Conservation (phyloP, 2,797 vertebrate genomes). For the Phoeniculus purpureus region DNA sequence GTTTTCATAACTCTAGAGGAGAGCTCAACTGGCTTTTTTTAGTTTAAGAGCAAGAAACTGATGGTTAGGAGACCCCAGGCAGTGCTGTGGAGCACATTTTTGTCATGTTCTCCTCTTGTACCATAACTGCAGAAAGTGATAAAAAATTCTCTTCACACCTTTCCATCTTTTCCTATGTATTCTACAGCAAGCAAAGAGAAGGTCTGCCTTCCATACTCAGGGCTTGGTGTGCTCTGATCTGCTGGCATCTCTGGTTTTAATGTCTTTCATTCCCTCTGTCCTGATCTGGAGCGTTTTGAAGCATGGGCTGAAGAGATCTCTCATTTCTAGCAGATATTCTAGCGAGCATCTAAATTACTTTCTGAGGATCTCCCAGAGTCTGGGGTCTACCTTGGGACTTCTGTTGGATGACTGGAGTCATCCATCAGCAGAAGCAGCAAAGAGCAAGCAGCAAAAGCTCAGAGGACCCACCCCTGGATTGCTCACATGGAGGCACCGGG, state of each 20-base stretch:
- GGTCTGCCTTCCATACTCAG: not conserved
- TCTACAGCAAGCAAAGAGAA: not conserved
- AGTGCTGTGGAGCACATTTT: not conserved
- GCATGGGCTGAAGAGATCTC: not conserved
- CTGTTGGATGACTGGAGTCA: not conserved
- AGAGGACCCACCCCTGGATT: not conserved
- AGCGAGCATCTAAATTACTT: not conserved
- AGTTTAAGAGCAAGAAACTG: not conserved
- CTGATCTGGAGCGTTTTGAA: accelerated
- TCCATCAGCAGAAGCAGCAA: not conserved
- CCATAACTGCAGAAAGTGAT: not conserved
- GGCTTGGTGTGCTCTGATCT: not conserved
- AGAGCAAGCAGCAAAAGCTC: not conserved
- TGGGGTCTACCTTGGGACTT: not conserved
- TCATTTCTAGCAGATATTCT: not conserved
- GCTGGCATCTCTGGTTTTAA: not conserved
- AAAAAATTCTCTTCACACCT: not conserved
- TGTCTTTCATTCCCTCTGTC: not conserved
- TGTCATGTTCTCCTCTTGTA: not conserved
- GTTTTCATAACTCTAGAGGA: not conserved
- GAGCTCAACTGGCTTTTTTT: not conserved
- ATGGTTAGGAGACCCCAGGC: not conserved
- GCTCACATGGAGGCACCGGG: not conserved
- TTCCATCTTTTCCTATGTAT: not conserved
- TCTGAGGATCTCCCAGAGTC: not conserved